Evolutionary conservation across 2,888 invertebrate genomes (phyloP).

Genomic region (Cephus sareptanus): DNA sequence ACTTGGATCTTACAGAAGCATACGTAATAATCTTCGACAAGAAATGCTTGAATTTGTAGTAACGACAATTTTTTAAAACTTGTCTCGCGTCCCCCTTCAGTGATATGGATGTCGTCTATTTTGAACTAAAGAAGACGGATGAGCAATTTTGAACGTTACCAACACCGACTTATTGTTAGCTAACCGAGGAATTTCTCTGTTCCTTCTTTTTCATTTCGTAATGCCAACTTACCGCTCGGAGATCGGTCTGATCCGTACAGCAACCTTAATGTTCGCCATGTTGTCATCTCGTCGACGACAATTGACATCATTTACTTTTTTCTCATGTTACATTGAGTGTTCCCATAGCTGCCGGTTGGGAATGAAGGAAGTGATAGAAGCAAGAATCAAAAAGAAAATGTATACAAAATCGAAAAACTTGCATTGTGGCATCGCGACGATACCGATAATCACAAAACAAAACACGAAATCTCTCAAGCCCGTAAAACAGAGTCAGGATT

Average conservation of each 20-base stretch:
- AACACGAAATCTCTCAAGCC: neutral
- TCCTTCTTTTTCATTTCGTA: neutral
- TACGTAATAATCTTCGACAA: neutral
- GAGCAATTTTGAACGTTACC: neutral
- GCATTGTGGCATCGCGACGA: neutral
- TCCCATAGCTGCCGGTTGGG: neutral
- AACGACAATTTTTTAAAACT: neutral
- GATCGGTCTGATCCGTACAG: conserved; percentile 74
- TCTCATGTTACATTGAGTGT: neutral
- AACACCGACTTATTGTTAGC: neutral
- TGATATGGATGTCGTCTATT: neutral
- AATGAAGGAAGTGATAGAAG: neutral
- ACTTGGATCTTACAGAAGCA: neutral
- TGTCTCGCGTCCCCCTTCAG: neutral
- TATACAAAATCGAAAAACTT: neutral
- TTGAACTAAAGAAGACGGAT: neutral
- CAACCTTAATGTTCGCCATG: conserved; percentile 76
- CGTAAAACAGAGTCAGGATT: neutral
- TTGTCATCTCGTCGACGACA: conserved; percentile 30
- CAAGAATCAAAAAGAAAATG: neutral
- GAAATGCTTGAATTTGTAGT: neutral
- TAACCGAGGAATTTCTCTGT: neutral
- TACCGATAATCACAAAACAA: neutral
- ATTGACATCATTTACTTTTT: conserved; percentile 25
- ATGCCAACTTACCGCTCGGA: conserved; percentile 70